Base-by-base conservation (phyloP, 2,113 vertebrate species). In the Phrynosoma platyrhinos region DNA sequence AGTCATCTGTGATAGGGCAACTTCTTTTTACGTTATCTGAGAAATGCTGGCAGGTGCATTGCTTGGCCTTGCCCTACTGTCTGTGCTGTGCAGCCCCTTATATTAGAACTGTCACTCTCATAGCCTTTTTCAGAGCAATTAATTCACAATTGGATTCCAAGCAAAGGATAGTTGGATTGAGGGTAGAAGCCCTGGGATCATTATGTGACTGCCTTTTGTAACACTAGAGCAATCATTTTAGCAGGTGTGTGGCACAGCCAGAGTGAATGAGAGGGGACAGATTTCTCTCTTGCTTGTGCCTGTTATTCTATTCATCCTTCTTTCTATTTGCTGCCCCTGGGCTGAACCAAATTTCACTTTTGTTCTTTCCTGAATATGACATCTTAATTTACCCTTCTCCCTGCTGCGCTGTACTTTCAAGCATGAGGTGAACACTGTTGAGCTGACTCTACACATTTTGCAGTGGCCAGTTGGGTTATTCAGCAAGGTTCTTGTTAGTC, bases 381-480 rank as follows among this genome's bases (percentile, higher is more conserved):
- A 55, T 83, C 80, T 83, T 88, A 77, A 77, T 77, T 88, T 71
- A 76, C 71, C 74, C 74, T 47, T 25, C 21, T 40, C 25, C 23
- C 21, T 68, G 5, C 53, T 18, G 47, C 83, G 30, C 40, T 58
- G 86, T 36, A 32, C 30, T 82, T 82, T 82, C 72, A 66, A 82
- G 79, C 71, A 76, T 66, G 64, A 82, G 71, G 79, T 42, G 71
- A 83, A 53, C 21, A 53, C 42, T 20, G 13, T 18, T 13, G 18
- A 82, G 71, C 71, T 82, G 79, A 68, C 16, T 36, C 58, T 36
- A 30, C 64, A 55, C n/a, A 74, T 83, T 88, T 83, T 68, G 81
- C 42, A 6, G 23, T 78, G 75, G 12, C 27, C 75, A 32, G 40
- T 42, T 79, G 77, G 68, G 42, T 30, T 83, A 53, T 88, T 76